phyloP scores from a whole-genome alignment of 2,797 vertebrate species.

The Channa striata region DNA sequence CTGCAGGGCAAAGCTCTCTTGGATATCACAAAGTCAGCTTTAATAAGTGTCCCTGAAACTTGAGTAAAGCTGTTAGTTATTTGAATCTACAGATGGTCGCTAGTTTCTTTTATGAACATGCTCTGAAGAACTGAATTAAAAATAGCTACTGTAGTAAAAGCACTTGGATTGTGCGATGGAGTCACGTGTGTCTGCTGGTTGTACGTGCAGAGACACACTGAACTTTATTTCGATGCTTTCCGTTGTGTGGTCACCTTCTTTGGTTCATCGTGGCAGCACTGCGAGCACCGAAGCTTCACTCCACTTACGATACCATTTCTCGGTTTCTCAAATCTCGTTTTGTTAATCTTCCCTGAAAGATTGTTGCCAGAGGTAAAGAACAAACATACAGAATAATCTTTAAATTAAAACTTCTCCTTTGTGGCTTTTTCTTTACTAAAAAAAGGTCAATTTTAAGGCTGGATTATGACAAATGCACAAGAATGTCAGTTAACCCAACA shows the following conservation, averaged over 20 bases:
- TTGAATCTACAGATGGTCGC: conserved; percentile 26
- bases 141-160: conserved; percentile 3
- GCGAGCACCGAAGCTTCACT: too few relatives aligned
- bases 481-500: too few relatives aligned
- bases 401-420: neutral
- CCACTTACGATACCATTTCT: neutral
- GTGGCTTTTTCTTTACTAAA: too few relatives aligned
- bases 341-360: neutral
- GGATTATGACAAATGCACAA: too few relatives aligned
- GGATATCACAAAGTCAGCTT: conserved; percentile 44
- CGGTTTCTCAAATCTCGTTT: neutral
- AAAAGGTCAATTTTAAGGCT: too few relatives aligned
- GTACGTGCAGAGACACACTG: neutral
- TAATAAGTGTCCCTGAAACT: conserved; percentile 44
- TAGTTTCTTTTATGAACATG: conserved; percentile 5
- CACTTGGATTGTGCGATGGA: neutral
- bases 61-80: conserved; percentile 9
- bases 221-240: too few relatives aligned
- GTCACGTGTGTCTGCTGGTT: neutral
- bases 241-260: too few relatives aligned
- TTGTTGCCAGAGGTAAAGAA: neutral
- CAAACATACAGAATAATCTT: neutral
- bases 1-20: conserved; percentile 27
- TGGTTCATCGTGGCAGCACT: too few relatives aligned
- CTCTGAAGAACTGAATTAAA: conserved; percentile 1